These are phyloP conservation scores for Triplophysa yarkandensis DNA, from an alignment of 2,797 vertebrate genomes.

Conservation along the genomic window DNA sequence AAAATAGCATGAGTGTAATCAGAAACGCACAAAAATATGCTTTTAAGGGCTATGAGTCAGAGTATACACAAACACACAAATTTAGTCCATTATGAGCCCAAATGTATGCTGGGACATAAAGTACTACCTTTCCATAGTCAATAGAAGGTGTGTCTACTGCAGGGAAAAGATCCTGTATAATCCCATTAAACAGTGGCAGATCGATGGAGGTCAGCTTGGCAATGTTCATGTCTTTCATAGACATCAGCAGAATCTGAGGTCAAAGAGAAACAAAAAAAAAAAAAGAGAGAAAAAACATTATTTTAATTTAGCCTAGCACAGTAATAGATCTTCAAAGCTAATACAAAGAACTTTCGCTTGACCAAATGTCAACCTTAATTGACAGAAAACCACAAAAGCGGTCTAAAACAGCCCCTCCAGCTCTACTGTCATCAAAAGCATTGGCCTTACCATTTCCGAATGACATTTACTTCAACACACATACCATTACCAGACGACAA, in stretches of 20 bases:
- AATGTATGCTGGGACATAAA: neutral
- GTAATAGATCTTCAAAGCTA: slow-evolving; percentile 27
- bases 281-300: neutral
- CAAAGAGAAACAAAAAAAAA: slow-evolving; percentile 5
- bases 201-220: slow-evolving; percentile 83
- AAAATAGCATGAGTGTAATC: slow-evolving; percentile 13
- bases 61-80: slow-evolving; percentile 9
- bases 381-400: slow-evolving; percentile 5
- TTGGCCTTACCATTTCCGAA: neutral
- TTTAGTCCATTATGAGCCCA: slow-evolving; percentile 9
- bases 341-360: slow-evolving; percentile 11
- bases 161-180: slow-evolving; percentile 86
- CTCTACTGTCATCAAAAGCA: slow-evolving; percentile 19
- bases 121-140: slow-evolving; percentile 79
- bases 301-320: slow-evolving; percentile 1
- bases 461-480: slow-evolving; percentile 44
- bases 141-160: slow-evolving; percentile 74
- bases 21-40: slow-evolving; percentile 31
- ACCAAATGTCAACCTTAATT: slow-evolving; percentile 41
- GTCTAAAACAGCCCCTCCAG: neutral
- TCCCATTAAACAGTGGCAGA: slow-evolving; percentile 83
- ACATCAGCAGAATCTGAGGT: slow-evolving; percentile 83
- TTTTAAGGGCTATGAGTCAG: slow-evolving; percentile 25
- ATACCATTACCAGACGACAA: slow-evolving; percentile 29
- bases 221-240: slow-evolving; percentile 90